Base-by-base conservation (phyloP, 2,888 invertebrate species). In the Trachelus troglodyta region DNA sequence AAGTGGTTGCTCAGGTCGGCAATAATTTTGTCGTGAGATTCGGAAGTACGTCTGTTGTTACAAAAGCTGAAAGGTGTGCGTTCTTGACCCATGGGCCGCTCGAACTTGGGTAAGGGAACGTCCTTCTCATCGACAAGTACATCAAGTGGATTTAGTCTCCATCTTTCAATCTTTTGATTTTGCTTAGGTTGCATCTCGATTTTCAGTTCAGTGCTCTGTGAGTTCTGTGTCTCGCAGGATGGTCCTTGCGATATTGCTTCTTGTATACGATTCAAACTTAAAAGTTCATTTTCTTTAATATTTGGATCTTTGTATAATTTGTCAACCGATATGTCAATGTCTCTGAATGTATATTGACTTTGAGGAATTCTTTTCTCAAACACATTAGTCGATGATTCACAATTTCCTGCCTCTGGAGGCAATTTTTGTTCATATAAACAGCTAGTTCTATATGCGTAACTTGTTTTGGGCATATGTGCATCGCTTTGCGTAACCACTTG, bases 131-230 rank as follows among this genome's bases (percentile, higher is more conserved):
- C 77, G 12, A 74, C 71, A 11, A 74, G 75, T 1, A 77, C 75
- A 56, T 87, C 83, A 2, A 85, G 77, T 0, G 85, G 85, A 76
- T 88, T 82, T 69, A 89, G 74, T 40, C 76, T 80, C 82, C 83
- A 84, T 73, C 79, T 83, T 0, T 85, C 82, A 12, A 81, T 30
- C 73, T 83, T 79, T 76, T 80, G 80, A 37, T 79, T 78, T 11
- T 76, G 73, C 34, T 83, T 82, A 4, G 75, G 74, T 69, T 79
- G 78, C 1, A 11, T 12, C 12, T 81, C 78, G 37, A 69, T 76
- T 73, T 1, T 68, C 73, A 35, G 68, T 23, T 73, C 56, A 0
- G 34, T 37, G 31, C 69, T 79, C 30, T 79, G 82, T 9, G 78
- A 74, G 12, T 83, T 83, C 12, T 79, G 83, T 12, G 71, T 33